A percentile compares a stretch with the other conserved stretches of the same genome.
These are phyloP conservation scores for Philereme transversata DNA, from an alignment of 2,888 invertebrate species.

Conservation along the genomic window DNA sequence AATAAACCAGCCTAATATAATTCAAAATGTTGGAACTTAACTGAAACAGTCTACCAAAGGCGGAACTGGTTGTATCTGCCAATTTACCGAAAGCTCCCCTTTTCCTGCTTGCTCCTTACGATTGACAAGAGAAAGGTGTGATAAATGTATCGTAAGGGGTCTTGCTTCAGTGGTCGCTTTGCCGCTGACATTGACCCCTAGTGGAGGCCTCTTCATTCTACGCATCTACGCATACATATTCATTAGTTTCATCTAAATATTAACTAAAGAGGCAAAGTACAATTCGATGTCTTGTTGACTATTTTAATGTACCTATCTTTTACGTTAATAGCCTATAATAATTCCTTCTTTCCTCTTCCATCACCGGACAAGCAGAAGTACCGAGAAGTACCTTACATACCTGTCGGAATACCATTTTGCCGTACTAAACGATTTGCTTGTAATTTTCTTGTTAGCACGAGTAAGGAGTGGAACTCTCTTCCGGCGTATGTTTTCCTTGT, in stretches of 20 bases:
- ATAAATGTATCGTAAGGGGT: constrained; percentile 48
- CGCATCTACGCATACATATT: constrained; percentile 60
- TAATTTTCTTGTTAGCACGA: no score
- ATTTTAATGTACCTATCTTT: no score
- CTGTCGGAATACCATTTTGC: no score
- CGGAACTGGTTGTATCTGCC: constrained; percentile 61
- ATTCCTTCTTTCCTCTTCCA: no score
- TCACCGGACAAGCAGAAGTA: no score
- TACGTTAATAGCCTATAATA: no score
- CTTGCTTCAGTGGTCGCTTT: constrained; percentile 52
- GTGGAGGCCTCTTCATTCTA: constrained; percentile 65
- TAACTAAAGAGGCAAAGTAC: constrained; percentile 53
- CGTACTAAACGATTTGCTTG: no score
- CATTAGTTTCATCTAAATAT: constrained; percentile 69
- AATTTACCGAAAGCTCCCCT: constrained; percentile 48
- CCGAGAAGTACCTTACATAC: no score
- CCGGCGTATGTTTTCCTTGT: no score
- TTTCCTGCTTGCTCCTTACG: constrained; percentile 45
- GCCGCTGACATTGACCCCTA: constrained; percentile 76
- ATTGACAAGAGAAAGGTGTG: constrained; percentile 50
- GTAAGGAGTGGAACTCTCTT: no score
- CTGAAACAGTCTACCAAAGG: constrained; percentile 32
- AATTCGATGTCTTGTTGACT: neutral
- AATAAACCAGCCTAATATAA: neutral
- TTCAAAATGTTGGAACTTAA: constrained; percentile 7